Evolutionary conservation across 2,888 invertebrate species (phyloP), one percentile per base, ranked within the genome.

Genomic region (Hecatera dysodea): DNA sequence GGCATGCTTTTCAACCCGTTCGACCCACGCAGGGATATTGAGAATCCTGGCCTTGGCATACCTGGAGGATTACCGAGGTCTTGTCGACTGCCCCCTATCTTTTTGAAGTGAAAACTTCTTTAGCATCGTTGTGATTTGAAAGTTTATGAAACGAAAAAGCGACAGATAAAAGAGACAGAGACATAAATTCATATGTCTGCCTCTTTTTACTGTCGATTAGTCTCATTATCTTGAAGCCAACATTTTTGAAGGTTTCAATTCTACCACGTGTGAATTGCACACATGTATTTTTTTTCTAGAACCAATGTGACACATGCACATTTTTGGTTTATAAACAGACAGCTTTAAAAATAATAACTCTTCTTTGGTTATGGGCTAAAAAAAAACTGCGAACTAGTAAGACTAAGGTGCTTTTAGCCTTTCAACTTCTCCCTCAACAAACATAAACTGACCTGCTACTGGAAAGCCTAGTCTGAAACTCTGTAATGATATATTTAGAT

Each of bases 1-100:
- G 98, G 98, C 27, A 98, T 98, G 98, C 87, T 98, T 22, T 98
- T 97, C 92, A 97, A 98, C 86, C 98, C 98, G 0, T 97, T 97
- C 59, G 90, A 88, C 4, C 94, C 94, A 0, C 88, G 93, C 55
- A 90, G 94, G 69, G 94, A 95, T 56, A 86, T 92, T 56, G 93
- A 96, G 55, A 94, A 96, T 68, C 96, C 96, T 53, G 96, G 96
- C 1, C 86, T 96, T 22, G 97, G 97, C 56, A 91, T 97, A 39
- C 97, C 97, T 50, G 97, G 97, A 48, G 95, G 96, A 73, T 82
- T 97, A 66, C 97, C 97, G 9, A 96, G 96, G 97, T 97, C 86
- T 81, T 64, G 55, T 55, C 11, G 56, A 36, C 5, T 67, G n/a
- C 29, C 4, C 29, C 44, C 9, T 29, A 22, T 33, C 1, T 36